A percentile compares a stretch with the other conserved stretches of the same genome.
Evolutionary conservation across 2,888 invertebrate species (phyloP).

Genomic region (Operophtera brumata): DNA sequence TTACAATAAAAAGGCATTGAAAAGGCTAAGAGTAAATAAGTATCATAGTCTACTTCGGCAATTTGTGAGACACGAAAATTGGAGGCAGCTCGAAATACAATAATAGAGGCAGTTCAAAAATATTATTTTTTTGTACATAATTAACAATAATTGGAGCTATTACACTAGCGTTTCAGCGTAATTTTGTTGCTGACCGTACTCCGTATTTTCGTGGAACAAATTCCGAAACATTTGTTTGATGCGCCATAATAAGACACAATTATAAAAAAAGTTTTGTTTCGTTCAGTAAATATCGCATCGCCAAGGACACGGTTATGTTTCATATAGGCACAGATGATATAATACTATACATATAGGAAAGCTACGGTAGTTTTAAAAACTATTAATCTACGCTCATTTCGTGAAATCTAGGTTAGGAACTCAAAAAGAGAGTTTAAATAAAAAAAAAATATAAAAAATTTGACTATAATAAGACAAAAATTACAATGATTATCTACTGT

Average conservation of each 20-base stretch:
- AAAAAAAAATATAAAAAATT: too few species aligned
- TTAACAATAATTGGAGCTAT: slow-evolving; percentile 68
- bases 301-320: slow-evolving; percentile 13
- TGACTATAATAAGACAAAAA: too few species aligned
- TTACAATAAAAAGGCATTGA: slow-evolving; percentile 3
- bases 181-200: slow-evolving; percentile 69
- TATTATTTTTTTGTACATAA: slow-evolving; percentile 61
- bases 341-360: too few species aligned
- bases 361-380: too few species aligned
- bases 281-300: slow-evolving; percentile 36
- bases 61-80: slow-evolving; percentile 35
- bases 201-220: slow-evolving; percentile 73
- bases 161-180: slow-evolving; percentile 55
- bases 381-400: too few species aligned
- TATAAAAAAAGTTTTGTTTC: slow-evolving; percentile 65
- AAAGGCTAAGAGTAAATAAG: neutral
- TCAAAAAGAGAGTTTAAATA: too few species aligned
- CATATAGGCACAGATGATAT: neutral
- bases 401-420: too few species aligned
- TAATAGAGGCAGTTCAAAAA: slow-evolving; percentile 51
- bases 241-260: slow-evolving; percentile 77
- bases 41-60: slow-evolving; percentile 5
- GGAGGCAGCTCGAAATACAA: slow-evolving; percentile 46
- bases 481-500: too few species aligned
- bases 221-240: slow-evolving; percentile 79